Conservation (phyloP, 2,797 vertebrate genomes). For the Etheostoma nigrum region DNA sequence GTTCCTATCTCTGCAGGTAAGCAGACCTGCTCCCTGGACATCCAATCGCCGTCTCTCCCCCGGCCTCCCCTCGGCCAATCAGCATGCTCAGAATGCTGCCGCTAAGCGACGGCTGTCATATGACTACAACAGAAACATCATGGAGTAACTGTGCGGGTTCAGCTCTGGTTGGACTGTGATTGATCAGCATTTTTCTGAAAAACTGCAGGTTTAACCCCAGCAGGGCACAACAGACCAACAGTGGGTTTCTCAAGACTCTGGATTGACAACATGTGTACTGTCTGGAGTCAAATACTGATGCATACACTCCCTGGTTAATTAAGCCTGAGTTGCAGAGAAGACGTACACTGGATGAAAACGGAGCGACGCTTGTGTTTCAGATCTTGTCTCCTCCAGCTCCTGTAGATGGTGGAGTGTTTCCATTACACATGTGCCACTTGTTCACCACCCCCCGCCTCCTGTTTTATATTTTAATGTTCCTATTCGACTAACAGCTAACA, state of each 20-base stretch:
- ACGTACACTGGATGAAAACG: not conserved
- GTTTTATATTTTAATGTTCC: not conserved
- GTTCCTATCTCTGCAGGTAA: conserved; percentile 66
- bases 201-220: not conserved
- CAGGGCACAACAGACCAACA: not conserved
- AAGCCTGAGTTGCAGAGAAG: conserved; percentile 11
- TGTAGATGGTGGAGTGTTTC: conserved; percentile 30
- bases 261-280: not conserved
- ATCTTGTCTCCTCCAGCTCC: conserved; percentile 20
- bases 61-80: conserved; percentile 78
- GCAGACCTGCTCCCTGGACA: conserved; percentile 54
- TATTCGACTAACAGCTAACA: not conserved
- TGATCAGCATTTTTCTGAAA: not conserved
- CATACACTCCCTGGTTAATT: conserved; percentile 38
- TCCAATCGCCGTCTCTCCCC: conserved; percentile 75
- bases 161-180: conserved; percentile 9
- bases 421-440: conserved; percentile 20
- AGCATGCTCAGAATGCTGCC: conserved; percentile 64
- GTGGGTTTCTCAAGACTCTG: conserved; percentile 7
- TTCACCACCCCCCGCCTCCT: conserved; percentile 5
- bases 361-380: conserved; percentile 15
- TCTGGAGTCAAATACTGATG: conserved; percentile 13
- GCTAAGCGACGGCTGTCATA: conserved; percentile 83
- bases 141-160: conserved; percentile 57
- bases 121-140: conserved; percentile 80